These are phyloP conservation scores for Agriopis leucophaearia DNA, from an alignment of 2,888 invertebrate genomes.

Conservation along the genomic window DNA sequence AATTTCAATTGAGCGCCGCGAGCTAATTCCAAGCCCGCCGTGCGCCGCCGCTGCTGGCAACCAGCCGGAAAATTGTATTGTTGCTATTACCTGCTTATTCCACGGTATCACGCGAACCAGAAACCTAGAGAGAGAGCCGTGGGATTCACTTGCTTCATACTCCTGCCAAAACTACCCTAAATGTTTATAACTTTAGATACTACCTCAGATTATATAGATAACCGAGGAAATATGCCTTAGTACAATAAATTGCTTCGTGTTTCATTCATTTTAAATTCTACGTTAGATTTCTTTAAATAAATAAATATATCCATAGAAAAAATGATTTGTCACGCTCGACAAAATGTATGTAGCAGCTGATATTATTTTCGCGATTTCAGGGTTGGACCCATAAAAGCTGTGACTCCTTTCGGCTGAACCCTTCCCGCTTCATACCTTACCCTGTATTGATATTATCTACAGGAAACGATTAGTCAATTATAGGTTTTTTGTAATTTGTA, in stretches of 20 bases:
- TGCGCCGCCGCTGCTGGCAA: conserved; percentile 29
- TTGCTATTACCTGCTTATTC: conserved; percentile 41
- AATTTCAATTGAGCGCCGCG: conserved; percentile 30
- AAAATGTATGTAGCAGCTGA: no score
- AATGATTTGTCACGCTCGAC: no score
- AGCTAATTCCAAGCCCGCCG: conserved; percentile 28
- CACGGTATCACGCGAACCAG: conserved; percentile 37
- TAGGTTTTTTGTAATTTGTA: background rate
- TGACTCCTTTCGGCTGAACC: no score
- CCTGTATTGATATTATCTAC: no score
- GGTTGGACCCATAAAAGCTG: no score
- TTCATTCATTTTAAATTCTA: no score
- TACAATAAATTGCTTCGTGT: no score
- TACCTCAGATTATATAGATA: background rate
- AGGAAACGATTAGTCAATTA: background rate
- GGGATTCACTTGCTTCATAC: background rate
- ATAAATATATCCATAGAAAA: no score
- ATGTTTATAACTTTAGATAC: background rate
- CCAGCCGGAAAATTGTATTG: conserved; percentile 42
- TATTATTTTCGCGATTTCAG: no score
- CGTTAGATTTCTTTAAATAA: no score
- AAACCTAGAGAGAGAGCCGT: conserved; percentile 22
- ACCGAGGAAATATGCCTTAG: no score
- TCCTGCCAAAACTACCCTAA: background rate
- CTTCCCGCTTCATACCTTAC: no score